phyloP scores from a whole-genome alignment of 2,113 vertebrate genomes.

The Datnioides undecimradiatus region DNA sequence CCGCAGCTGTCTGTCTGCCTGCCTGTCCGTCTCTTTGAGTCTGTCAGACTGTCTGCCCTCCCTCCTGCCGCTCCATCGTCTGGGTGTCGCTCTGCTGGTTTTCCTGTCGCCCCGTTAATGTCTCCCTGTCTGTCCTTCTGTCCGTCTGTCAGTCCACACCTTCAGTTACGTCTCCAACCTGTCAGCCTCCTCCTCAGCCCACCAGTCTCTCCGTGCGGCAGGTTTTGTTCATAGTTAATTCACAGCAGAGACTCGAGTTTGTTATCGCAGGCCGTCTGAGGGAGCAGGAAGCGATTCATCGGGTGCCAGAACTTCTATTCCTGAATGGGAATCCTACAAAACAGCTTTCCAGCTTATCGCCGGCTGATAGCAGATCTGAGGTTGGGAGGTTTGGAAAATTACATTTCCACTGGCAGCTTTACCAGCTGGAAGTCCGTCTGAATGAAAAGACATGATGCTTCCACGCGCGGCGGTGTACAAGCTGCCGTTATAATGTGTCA shows the following conservation, averaged over 20 bases:
- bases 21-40: conserved; percentile 1
- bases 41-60: conserved; percentile 11
- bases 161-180: conserved; percentile 2
- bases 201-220: neutral
- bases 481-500: conserved; percentile 35
- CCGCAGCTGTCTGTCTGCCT: conserved; percentile 43
- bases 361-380: conserved; percentile 59
- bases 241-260: conserved; percentile 39
- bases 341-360: conserved; percentile 61
- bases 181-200: conserved; percentile 8
- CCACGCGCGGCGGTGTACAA: neutral
- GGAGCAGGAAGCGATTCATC: conserved; percentile 52
- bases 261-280: conserved; percentile 44
- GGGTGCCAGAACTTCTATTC: conserved; percentile 53
- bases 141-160: neutral
- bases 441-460: conserved; percentile 52
- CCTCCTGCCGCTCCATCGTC: neutral
- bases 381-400: conserved; percentile 68
- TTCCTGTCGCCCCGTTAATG: neutral
- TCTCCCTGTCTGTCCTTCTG: neutral
- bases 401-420: conserved; percentile 60
- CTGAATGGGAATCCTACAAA: conserved; percentile 62
- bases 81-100: neutral
- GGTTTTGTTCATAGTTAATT: conserved; percentile 56
- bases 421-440: conserved; percentile 61